A percentile compares a stretch with the other conserved stretches of the same genome.
Conservation (phyloP, 2,797 vertebrate species). For the Sebastes nivosus region DNA sequence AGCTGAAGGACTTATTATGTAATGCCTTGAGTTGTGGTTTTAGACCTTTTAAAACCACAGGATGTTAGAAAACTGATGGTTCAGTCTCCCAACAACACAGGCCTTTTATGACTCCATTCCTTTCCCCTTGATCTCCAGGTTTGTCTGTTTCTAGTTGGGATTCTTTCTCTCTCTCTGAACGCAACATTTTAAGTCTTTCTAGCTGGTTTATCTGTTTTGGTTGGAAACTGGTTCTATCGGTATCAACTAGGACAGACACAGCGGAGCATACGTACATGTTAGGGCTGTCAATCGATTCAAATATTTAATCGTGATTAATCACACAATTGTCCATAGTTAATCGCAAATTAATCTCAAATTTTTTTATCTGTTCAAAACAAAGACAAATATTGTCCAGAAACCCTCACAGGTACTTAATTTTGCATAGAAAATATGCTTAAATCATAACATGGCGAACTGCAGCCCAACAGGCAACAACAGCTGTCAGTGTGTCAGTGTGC, state of each 20-base stretch:
- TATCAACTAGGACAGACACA: not conserved
- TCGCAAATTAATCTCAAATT: no score
- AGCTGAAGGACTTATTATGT: conserved; percentile 54
- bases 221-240: not conserved
- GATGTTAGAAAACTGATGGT: conserved; percentile 44
- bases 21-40: conserved; percentile 52
- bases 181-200: not conserved
- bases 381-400: no score
- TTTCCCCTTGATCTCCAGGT: conserved; percentile 32
- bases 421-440: rapidly evolving
- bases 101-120: conserved; percentile 23
- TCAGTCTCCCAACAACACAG: conserved; percentile 29
- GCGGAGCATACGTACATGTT: no score
- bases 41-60: conserved; percentile 48
- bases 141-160: conserved; percentile 16
- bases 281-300: no score
- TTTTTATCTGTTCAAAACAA: no score
- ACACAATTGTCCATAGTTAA: no score
- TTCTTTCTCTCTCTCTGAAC: conserved; percentile 4
- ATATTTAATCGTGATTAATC: no score
- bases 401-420: no score
- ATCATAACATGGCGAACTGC: no score
- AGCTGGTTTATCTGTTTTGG: conserved; percentile 1
- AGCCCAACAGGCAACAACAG: no score
- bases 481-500: no score